A percentile compares a stretch with the other conserved stretches of the same genome.
Evolutionary conservation across 2,888 invertebrate genomes (phyloP).

Genomic region (Pharmacophagus antenor): DNA sequence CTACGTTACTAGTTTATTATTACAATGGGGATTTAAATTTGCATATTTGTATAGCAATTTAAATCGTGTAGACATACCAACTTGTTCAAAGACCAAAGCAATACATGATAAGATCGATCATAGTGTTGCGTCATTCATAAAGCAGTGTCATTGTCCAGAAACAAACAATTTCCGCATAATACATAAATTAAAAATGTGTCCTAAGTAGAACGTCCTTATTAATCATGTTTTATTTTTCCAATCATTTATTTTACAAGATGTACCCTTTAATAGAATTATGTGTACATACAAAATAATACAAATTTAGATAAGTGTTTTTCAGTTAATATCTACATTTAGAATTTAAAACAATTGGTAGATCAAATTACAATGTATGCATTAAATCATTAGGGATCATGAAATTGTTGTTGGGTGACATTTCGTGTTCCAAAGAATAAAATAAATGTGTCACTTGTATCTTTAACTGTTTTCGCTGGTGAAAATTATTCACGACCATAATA

Average conservation of each 20-base stretch:
- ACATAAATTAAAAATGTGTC: constrained; percentile 18
- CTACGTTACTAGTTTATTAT: constrained; percentile 36
- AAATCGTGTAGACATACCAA: constrained; percentile 35
- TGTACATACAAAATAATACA: too few relatives aligned
- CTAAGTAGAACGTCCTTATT: constrained; percentile 29
- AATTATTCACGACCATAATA: constrained; percentile 6
- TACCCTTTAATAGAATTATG: too few relatives aligned
- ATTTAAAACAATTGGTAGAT: constrained; percentile 35
- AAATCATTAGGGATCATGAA: constrained; percentile 41
- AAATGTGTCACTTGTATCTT: constrained; percentile 34
- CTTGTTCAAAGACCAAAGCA: constrained; percentile 51
- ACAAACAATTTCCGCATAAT: constrained; percentile 40
- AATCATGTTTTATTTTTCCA: constrained; percentile 25
- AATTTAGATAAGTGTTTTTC: neutral
- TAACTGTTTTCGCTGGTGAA: neutral
- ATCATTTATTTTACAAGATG: too few relatives aligned
- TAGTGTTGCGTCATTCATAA: constrained; percentile 41
- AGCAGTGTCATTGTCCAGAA: constrained; percentile 35
- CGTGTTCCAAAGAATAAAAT: constrained; percentile 37
- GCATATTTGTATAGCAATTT: constrained; percentile 36
- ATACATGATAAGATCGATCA: constrained; percentile 48
- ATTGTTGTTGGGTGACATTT: constrained; percentile 35
- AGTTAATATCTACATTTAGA: neutral
- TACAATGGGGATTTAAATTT: constrained; percentile 40
- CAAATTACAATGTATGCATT: constrained; percentile 36